A percentile compares a stretch with the other conserved stretches of the same genome.
Conservation (phyloP, 1,140 invertebrate species). For the Ruditapes philippinarum region DNA sequence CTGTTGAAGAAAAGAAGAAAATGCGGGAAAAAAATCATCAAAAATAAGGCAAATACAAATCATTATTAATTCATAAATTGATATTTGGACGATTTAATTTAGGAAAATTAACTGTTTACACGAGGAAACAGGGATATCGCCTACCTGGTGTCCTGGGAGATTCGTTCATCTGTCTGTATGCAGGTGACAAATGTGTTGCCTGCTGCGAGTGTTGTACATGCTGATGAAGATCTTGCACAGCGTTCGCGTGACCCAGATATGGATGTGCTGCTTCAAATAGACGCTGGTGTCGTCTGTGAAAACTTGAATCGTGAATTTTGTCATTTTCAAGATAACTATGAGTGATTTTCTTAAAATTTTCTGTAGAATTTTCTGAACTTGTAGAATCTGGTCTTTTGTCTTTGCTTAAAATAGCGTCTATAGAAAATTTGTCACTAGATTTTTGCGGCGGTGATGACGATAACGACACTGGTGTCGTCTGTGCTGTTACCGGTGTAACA, state of each 20-base stretch:
- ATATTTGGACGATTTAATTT: no score
- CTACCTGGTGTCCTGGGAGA: conserved; percentile 36
- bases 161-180: conserved; percentile 48
- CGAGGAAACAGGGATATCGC: no score
- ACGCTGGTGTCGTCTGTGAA: conserved; percentile 43
- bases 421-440: conserved; percentile 56
- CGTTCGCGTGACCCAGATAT: conserved; percentile 48
- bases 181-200: conserved; percentile 32
- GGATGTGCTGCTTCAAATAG: conserved; percentile 56
- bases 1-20: no score
- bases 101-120: no score
- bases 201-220: background rate
- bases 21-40: no score
- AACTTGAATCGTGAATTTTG: conserved; percentile 7
- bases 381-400: conserved; percentile 44
- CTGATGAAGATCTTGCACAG: conserved; percentile 40
- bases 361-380: conserved; percentile 35
- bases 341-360: conserved; percentile 33
- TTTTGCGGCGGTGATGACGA: background rate
- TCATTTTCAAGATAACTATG: conserved; percentile 20
- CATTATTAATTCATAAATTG: no score
- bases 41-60: no score
- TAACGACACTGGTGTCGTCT: background rate
- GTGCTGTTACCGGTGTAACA: background rate
- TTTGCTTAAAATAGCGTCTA: conserved; percentile 53